These are phyloP conservation scores for Tipula helvola DNA, from an alignment of 2,888 invertebrate genomes.

Conservation along the genomic window DNA sequence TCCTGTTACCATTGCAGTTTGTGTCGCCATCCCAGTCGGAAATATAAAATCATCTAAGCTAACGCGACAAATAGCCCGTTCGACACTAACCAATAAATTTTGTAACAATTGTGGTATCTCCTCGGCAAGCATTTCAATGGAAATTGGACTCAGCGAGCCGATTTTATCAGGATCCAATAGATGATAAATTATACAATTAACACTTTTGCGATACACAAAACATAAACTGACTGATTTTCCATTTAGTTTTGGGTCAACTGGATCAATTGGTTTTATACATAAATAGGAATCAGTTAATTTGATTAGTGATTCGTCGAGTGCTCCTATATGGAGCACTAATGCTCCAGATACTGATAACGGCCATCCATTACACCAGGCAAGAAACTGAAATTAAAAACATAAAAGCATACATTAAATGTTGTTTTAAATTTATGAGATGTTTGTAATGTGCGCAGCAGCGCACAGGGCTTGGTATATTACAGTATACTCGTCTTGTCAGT, in stretches of 20 bases:
- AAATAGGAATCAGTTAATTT: conserved; percentile 52
- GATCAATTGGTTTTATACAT: conserved; percentile 37
- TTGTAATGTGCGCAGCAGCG: neutral
- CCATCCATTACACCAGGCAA: conserved; percentile 49
- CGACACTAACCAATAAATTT: conserved; percentile 52
- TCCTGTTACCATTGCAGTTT: conserved; percentile 13
- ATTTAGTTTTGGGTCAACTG: conserved; percentile 17
- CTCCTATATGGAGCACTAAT: conserved; percentile 49
- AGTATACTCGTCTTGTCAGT: neutral
- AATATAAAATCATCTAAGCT: conserved; percentile 51
- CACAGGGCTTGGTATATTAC: neutral
- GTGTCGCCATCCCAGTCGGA: conserved; percentile 40
- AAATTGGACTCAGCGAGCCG: conserved; percentile 27
- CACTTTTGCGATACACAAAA: conserved; percentile 29
- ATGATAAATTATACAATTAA: conserved; percentile 25
- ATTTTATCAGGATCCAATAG: conserved; percentile 28
- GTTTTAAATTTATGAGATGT: neutral
- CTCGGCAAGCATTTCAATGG: conserved; percentile 35
- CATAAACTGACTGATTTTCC: conserved; percentile 20
- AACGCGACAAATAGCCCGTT: conserved; percentile 54
- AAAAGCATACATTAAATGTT: neutral
- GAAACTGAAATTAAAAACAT: conserved; percentile 39
- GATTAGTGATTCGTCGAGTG: conserved; percentile 45
- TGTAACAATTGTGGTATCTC: conserved; percentile 51
- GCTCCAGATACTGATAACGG: conserved; percentile 51